A percentile compares a stretch with the other conserved stretches of the same genome.
These are phyloP conservation scores for Theretra japonica DNA, from an alignment of 2,888 invertebrate genomes.

Conservation along the genomic window DNA sequence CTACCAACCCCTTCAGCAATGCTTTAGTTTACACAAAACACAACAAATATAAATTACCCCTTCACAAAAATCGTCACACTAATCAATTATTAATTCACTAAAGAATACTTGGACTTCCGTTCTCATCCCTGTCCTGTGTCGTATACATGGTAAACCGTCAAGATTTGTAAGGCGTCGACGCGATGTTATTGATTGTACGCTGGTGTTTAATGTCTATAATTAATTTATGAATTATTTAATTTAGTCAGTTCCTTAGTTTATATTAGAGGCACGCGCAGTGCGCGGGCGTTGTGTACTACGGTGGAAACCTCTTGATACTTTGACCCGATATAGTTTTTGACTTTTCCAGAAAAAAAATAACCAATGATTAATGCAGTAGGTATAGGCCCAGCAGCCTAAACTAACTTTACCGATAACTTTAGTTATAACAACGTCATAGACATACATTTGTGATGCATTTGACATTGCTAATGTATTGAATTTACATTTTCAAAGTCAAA, in stretches of 20 bases:
- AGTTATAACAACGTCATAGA: too few species aligned
- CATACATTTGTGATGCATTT: too few species aligned
- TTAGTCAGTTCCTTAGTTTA: slow-evolving; percentile 61
- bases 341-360: too few species aligned
- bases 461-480: too few species aligned
- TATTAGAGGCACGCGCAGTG: slow-evolving; percentile 66
- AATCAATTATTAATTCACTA: too few species aligned
- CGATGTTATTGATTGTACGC: slow-evolving; percentile 30
- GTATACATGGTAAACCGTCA: neutral
- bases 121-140: neutral
- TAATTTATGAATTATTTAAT: slow-evolving; percentile 68
- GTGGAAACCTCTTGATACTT: slow-evolving; percentile 38
- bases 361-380: too few species aligned
- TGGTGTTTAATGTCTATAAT: slow-evolving; percentile 49
- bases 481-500: too few species aligned
- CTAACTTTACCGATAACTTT: too few species aligned
- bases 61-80: neutral
- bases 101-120: neutral
- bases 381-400: too few species aligned
- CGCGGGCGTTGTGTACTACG: slow-evolving; percentile 38
- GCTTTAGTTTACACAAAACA: too few species aligned
- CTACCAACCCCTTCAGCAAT: too few species aligned
- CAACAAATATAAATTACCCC: neutral
- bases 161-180: neutral
- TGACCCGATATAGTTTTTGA: neutral